Conservation (phyloP, 2,888 invertebrate genomes). For the Gymnocheta viridis region DNA sequence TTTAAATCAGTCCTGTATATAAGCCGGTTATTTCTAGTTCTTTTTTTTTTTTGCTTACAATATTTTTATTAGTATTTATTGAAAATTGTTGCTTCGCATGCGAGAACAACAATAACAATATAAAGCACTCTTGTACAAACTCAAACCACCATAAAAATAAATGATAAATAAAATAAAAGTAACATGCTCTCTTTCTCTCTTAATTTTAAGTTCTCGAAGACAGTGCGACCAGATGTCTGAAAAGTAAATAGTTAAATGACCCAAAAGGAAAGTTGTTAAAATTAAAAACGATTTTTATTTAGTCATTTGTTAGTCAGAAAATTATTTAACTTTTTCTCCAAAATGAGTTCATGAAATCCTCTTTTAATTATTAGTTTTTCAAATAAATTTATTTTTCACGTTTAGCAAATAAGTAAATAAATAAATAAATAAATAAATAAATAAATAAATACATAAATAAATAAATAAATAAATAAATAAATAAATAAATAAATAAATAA, state of each 20-base stretch:
- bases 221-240: background rate
- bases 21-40: slow-evolving; percentile 55
- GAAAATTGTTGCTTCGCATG: slow-evolving; percentile 69
- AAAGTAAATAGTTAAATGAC: background rate
- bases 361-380: no score
- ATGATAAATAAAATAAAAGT: background rate
- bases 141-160: background rate
- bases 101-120: slow-evolving; percentile 42
- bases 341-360: no score
- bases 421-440: no score
- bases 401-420: no score
- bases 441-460: no score
- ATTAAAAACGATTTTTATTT: no score
- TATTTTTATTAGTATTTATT: slow-evolving; percentile 44
- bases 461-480: no score
- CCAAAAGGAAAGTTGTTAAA: background rate
- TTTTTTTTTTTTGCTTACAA: background rate
- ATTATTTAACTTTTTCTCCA: no score
- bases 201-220: background rate
- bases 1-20: slow-evolving; percentile 52
- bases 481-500: no score
- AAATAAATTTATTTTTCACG: no score
- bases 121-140: background rate
- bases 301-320: no score
- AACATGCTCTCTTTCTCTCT: slow-evolving; percentile 11